phyloP scores from a whole-genome alignment of 2,888 invertebrate genomes.

The Meiosimyza platycephala region DNA sequence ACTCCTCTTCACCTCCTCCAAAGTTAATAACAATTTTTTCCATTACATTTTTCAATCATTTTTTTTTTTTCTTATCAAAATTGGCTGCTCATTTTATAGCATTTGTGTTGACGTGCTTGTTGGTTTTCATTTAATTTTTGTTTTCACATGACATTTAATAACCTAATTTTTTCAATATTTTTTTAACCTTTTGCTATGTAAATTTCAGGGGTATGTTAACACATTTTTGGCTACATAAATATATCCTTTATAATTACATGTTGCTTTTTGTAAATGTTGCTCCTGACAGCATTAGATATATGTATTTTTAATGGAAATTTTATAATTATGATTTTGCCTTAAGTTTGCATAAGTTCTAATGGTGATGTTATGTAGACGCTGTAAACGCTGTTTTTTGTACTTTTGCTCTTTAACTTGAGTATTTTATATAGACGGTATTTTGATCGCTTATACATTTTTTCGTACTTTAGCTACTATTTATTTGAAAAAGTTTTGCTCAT shows the following conservation, averaged over 20 bases:
- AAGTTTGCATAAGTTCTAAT: no score
- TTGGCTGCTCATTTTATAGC: conserved; percentile 14
- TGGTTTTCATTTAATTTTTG: conserved; percentile 1
- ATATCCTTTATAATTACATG: conserved; percentile 7
- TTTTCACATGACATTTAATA: background rate
- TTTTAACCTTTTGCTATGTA: background rate
- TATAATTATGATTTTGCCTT: no score
- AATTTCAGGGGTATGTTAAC: background rate
- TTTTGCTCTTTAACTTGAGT: no score
- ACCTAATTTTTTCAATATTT: conserved; percentile 7
- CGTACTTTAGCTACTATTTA: no score
- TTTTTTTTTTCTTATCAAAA: background rate
- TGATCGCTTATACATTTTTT: no score
- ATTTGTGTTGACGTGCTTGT: background rate
- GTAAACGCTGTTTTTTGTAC: no score
- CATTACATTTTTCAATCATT: background rate
- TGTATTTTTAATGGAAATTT: no score
- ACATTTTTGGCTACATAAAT: no score
- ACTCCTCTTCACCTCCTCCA: background rate
- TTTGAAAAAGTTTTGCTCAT: no score
- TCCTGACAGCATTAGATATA: no score
- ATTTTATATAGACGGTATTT: no score
- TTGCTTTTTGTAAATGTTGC: background rate
- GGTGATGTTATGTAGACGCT: no score
- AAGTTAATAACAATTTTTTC: conserved; percentile 18